A percentile compares a stretch with the other conserved stretches of the same genome.
phyloP scores from a whole-genome alignment of 2,113 vertebrate species.

The Lepisosteus osseus region DNA sequence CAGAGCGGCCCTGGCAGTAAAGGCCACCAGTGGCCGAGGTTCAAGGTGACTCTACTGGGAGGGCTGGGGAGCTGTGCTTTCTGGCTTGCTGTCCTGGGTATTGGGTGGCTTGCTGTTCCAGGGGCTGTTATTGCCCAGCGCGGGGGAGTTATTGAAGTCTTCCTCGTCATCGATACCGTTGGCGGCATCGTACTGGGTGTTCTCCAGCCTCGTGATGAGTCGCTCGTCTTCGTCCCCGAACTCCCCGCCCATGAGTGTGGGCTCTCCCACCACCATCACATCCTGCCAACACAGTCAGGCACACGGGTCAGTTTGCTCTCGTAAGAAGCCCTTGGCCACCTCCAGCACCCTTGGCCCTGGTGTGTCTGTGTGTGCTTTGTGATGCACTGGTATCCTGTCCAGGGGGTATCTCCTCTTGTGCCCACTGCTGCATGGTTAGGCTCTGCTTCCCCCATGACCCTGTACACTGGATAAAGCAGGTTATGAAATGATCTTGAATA shows the following conservation, averaged over 20 bases:
- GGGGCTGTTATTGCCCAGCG: conserved; percentile 88
- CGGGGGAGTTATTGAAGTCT: conserved; percentile 94
- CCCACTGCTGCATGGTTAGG: too few relatives aligned
- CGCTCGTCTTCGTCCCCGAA: conserved; percentile 98
- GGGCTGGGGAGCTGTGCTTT: conserved; percentile 90
- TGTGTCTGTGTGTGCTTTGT: too few relatives aligned
- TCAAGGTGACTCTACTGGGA: conserved; percentile 76
- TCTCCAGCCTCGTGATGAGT: conserved; percentile 98
- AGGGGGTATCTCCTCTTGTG: too few relatives aligned
- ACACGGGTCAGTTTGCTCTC: too few relatives aligned
- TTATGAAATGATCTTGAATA: too few relatives aligned
- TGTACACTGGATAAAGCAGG: too few relatives aligned
- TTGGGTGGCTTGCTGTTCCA: conserved; percentile 90
- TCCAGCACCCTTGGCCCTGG: too few relatives aligned
- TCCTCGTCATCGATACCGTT: conserved; percentile 98
- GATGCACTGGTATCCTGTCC: too few relatives aligned
- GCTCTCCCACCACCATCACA: conserved; percentile 98
- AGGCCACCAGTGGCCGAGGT: too few relatives aligned
- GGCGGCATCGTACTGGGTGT: conserved; percentile 96
- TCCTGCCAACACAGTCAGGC: conserved; percentile 75
- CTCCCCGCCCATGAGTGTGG: conserved; percentile 97
- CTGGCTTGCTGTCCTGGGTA: conserved; percentile 88
- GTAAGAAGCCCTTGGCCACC: too few relatives aligned
- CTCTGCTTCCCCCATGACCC: too few relatives aligned
- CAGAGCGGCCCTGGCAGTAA: too few relatives aligned